A percentile compares a stretch with the other conserved stretches of the same genome.
Evolutionary conservation across 2,797 vertebrate genomes (phyloP).

Genomic region (Babyrousa celebensis): DNA sequence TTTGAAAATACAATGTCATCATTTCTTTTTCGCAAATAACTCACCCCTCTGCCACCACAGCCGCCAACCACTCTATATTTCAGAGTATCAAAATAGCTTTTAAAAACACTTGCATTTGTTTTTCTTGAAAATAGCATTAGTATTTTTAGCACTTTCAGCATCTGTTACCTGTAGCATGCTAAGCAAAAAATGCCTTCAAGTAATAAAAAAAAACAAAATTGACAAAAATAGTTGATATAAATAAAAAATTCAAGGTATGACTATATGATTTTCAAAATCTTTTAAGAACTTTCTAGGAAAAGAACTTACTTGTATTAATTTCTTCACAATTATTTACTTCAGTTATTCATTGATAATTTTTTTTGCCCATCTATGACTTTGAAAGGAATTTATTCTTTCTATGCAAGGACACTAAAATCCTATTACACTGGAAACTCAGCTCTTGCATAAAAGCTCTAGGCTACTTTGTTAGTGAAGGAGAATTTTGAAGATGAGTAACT

Average conservation of each 20-base stretch:
- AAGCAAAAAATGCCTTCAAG: slow-evolving; percentile 62
- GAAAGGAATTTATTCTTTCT: background rate
- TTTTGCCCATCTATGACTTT: background rate
- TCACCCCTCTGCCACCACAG: background rate
- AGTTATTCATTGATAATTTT: slow-evolving; percentile 24
- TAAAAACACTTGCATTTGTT: slow-evolving; percentile 79
- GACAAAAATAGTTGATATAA: slow-evolving; percentile 64
- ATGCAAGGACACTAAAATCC: background rate
- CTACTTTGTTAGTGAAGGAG: background rate
- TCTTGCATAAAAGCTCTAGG: background rate
- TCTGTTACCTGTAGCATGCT: slow-evolving; percentile 58
- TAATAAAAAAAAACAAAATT: slow-evolving; percentile 75
- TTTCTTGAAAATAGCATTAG: slow-evolving; percentile 71
- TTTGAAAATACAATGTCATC: slow-evolving; percentile 56
- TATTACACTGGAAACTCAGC: background rate
- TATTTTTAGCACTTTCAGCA: slow-evolving; percentile 73
- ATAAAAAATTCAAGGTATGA: slow-evolving; percentile 17
- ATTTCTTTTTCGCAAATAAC: background rate
- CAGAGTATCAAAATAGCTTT: slow-evolving; percentile 62
- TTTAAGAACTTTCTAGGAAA: background rate
- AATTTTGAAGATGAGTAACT: slow-evolving; percentile 51
- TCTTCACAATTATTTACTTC: background rate
- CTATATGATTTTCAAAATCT: background rate
- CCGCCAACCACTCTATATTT: background rate
- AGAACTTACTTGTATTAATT: background rate